Base-by-base conservation (phyloP, 2,888 invertebrate species). In the Drosophila melanocephala region DNA sequence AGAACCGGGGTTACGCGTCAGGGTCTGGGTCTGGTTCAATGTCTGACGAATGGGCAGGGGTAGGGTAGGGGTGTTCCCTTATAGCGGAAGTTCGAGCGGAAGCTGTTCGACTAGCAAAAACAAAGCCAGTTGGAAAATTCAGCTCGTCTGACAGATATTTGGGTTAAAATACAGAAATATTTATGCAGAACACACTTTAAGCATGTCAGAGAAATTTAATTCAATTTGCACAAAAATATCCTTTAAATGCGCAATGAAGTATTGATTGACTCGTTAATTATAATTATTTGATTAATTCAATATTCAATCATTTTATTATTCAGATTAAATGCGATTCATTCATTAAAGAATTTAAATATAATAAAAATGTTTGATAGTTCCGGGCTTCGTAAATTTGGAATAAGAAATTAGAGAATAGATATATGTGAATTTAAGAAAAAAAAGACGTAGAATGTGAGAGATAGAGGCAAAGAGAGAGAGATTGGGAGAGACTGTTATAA, bases 21-120 rank as follows among this genome's bases (percentile, higher is more conserved):
- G 50, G 28, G 14, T 44, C 61, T 30, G 62, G 44, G 32, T 50
- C 63, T 47, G 26, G 10, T 22, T 61, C 7, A n/a, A 44, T 28
- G 32, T 26, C 37, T 37, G 28, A n/a, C 35, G 30, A 39, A 39
- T 26, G 47, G 12, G 44, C 44, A 22, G 44, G 12, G 22, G 22
- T 44, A 22, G 5, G 9, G 9, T 16, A 33, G 12, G 37, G 62
- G 19, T 28, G 47, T 35, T 26, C 42, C 50, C 51, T 64, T 55
- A 58, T 59, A 62, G 69, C 81, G 77, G 81, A 88, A 83, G 75
- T 61, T 80, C n/a, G 56, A 75, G 77, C 89, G 87, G 85, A 89
- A 84, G 87, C 77, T 72, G 42, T 60, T 65, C 61, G 66, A 72
- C 53, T 71, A 44, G n/a, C 62, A 59, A 70, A 76, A 79, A 77